Evolutionary conservation across 2,113 vertebrate genomes (phyloP).

Genomic region (Willisornis vidua): DNA sequence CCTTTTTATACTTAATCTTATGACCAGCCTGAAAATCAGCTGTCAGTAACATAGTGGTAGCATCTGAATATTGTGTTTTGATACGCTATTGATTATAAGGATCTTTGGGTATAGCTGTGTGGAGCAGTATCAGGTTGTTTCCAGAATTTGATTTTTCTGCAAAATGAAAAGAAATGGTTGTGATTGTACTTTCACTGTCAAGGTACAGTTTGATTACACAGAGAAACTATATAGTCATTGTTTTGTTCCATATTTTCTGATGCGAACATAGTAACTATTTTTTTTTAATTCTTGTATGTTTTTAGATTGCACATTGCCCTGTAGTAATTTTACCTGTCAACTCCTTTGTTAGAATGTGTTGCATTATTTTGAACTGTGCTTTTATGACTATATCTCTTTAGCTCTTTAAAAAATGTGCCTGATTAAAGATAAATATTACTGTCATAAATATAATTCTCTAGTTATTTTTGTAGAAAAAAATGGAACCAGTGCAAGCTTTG

Average conservation of each 20-base stretch:
- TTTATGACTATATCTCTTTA: background rate
- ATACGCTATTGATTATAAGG: background rate
- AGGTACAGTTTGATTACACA: background rate
- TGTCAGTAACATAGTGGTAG: background rate
- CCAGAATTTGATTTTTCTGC: background rate
- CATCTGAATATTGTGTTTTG: background rate
- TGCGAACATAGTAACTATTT: background rate
- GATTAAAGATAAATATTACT: background rate
- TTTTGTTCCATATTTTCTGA: background rate
- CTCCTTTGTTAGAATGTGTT: background rate
- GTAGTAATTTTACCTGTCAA: background rate
- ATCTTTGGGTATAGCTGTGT: background rate
- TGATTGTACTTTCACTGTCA: background rate
- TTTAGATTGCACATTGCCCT: background rate
- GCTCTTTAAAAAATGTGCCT: background rate
- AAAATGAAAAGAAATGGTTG: background rate
- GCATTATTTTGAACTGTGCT: background rate
- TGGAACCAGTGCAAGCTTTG: slow-evolving; percentile 53
- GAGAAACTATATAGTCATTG: background rate
- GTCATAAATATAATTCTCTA: background rate
- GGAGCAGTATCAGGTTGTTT: background rate
- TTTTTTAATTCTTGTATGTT: background rate
- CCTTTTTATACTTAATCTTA: background rate
- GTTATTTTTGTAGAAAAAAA: background rate
- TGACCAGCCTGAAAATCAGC: background rate